These are phyloP conservation scores for Hepsetus odoe DNA, from an alignment of 2,113 vertebrate genomes.

Conservation along the genomic window DNA sequence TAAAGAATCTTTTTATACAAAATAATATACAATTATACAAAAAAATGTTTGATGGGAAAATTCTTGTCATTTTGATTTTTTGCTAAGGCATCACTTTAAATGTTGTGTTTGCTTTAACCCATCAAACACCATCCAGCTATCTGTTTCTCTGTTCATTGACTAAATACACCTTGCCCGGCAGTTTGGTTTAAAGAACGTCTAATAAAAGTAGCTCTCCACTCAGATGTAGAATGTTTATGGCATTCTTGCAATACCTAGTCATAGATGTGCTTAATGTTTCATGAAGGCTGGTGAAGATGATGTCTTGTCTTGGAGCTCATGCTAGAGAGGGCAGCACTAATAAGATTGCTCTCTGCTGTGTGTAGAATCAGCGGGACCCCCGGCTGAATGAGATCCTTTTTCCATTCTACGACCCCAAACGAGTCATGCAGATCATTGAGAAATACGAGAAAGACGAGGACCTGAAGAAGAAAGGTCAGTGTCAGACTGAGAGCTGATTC, in stretches of 20 bases:
- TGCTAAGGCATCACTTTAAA: background rate
- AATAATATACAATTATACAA: too few species aligned
- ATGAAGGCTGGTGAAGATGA: conserved; percentile 21
- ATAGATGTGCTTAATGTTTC: conserved; percentile 16
- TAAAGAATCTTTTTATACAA: too few species aligned
- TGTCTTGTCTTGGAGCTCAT: background rate
- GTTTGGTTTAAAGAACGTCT: background rate
- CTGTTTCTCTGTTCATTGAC: background rate
- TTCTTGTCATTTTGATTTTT: background rate
- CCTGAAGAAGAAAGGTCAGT: conserved; percentile 90
- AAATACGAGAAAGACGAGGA: conserved; percentile 91
- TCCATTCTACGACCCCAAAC: conserved; percentile 95
- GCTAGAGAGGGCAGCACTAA: conserved; percentile 23
- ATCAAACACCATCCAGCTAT: background rate
- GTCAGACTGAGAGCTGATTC: background rate
- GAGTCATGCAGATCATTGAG: conserved; percentile 95
- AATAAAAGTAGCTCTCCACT: background rate
- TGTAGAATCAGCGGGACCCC: conserved; percentile 95
- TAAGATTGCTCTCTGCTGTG: conserved; percentile 15
- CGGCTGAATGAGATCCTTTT: conserved; percentile 98
- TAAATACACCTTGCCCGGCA: background rate
- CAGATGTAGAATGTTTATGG: background rate
- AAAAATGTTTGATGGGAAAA: too few species aligned
- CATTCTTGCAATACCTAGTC: background rate
- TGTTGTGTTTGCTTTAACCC: conserved; percentile 4